phyloP scores from a whole-genome alignment of 2,888 invertebrate genomes.

The Phrixothrix hirtus region DNA sequence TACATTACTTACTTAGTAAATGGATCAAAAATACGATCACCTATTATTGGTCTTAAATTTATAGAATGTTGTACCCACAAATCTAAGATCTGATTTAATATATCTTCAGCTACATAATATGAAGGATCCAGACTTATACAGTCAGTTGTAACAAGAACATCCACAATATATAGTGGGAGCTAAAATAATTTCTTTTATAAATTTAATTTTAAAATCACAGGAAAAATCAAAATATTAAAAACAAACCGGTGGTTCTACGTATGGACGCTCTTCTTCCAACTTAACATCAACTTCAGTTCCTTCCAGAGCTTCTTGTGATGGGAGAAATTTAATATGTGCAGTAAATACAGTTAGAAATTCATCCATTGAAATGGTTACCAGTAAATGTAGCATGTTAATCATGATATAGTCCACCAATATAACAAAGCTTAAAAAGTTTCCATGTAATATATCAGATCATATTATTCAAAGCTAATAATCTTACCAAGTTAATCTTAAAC shows the following conservation, averaged over 20 bases:
- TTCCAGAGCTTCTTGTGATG: slow-evolving; percentile 53
- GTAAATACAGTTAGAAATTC: slow-evolving; percentile 63
- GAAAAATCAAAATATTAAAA: too few species aligned
- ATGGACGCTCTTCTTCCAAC: slow-evolving; percentile 58
- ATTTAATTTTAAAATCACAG: too few species aligned
- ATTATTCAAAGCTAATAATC: too few species aligned
- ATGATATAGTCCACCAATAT: slow-evolving; percentile 73
- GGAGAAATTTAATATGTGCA: slow-evolving; percentile 61
- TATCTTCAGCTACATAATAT: slow-evolving; percentile 61
- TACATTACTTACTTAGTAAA: slow-evolving; percentile 67
- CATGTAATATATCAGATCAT: too few species aligned
- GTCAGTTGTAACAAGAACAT: slow-evolving; percentile 56
- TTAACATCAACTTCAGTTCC: slow-evolving; percentile 56
- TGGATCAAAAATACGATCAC: slow-evolving; percentile 69
- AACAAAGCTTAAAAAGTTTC: too few species aligned
- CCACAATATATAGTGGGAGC: slow-evolving; percentile 67
- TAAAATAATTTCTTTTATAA: too few species aligned
- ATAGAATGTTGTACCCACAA: slow-evolving; percentile 71
- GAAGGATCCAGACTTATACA: slow-evolving; percentile 63
- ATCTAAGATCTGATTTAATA: slow-evolving; percentile 64
- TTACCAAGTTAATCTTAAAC: slow-evolving; percentile 77
- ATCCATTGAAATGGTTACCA: slow-evolving; percentile 66
- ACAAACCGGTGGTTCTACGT: slow-evolving; percentile 54
- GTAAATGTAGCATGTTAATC: slow-evolving; percentile 67
- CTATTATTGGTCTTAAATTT: slow-evolving; percentile 71